Evolutionary conservation across 2,797 vertebrate species (phyloP).

Genomic region (Tokudaia muenninki): DNA sequence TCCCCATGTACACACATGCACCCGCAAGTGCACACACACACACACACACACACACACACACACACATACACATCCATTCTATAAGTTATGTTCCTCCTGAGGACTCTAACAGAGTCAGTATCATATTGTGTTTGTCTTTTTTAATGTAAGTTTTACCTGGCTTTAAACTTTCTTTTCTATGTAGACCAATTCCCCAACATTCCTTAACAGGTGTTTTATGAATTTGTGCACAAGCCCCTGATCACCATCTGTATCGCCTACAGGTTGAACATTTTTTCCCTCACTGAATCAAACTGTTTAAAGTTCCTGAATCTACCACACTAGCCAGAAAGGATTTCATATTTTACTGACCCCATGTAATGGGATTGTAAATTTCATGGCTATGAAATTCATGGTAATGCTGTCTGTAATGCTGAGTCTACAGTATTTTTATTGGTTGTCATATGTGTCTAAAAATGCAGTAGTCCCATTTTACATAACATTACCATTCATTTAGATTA

Average conservation of each 20-base stretch:
- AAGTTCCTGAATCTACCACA: background rate
- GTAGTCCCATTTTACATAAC: background rate
- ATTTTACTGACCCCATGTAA: background rate
- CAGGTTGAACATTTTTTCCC: background rate
- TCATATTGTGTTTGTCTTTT: background rate
- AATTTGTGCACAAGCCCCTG: background rate
- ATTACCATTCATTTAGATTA: background rate
- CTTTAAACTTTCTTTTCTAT: background rate
- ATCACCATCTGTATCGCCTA: background rate
- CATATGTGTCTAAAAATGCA: background rate
- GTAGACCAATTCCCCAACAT: background rate
- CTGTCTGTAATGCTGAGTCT: background rate
- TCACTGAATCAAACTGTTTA: background rate
- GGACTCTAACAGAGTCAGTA: background rate
- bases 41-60: background rate
- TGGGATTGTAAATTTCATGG: background rate
- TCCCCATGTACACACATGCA: too few relatives aligned
- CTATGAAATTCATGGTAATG: background rate
- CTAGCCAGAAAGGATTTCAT: background rate
- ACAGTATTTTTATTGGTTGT: background rate
- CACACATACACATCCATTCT: background rate
- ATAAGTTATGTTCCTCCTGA: background rate
- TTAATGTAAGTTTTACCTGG: background rate
- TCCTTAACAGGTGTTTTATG: background rate
- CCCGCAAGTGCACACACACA: too few relatives aligned